A percentile compares a stretch with the other conserved stretches of the same genome.
These are phyloP conservation scores for Acrobeloides nanus DNA, from an alignment of 2,888 invertebrate species.

Conservation along the genomic window DNA sequence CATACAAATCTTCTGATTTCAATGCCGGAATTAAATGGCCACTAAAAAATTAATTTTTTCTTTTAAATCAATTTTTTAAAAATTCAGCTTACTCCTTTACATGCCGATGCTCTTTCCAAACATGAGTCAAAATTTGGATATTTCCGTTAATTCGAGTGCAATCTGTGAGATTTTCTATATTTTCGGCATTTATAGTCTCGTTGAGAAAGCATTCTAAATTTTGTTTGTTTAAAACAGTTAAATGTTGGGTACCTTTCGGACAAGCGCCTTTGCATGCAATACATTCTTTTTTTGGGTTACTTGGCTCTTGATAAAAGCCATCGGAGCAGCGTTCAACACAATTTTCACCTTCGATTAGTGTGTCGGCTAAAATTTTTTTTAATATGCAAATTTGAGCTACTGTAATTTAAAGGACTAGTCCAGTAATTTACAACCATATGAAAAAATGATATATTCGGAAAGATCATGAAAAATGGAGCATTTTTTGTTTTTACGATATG, in stretches of 20 bases:
- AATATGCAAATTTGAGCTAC: background rate
- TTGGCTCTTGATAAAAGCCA: conserved; percentile 20
- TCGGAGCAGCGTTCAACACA: conserved; percentile 28
- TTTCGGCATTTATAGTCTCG: conserved; percentile 19
- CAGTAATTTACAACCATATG: too few relatives aligned
- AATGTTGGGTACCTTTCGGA: conserved; percentile 23
- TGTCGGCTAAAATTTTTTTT: conserved; percentile 21
- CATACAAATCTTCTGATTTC: conserved; percentile 28
- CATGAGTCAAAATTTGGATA: conserved; percentile 22
- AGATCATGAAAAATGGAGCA: too few relatives aligned
- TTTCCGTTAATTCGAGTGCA: conserved; percentile 32
- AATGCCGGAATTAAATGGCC: conserved; percentile 18
- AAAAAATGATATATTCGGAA: too few relatives aligned
- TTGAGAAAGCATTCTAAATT: conserved; percentile 22
- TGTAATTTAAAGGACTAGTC: too few relatives aligned
- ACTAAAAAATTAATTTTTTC: background rate
- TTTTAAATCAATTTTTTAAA: conserved; percentile 1
- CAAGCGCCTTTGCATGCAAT: conserved; percentile 27
- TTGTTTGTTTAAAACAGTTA: too few relatives aligned
- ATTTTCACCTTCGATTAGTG: conserved; percentile 25
- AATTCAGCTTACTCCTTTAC: conserved; percentile 4
- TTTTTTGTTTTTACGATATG: too few relatives aligned
- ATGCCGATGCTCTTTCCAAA: conserved; percentile 55
- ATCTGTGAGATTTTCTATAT: conserved; percentile 19
- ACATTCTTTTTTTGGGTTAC: conserved; percentile 15